A percentile compares a stretch with the other conserved stretches of the same genome.
Evolutionary conservation across 2,113 vertebrate species (phyloP).

Genomic region (Oryzias celebensis): DNA sequence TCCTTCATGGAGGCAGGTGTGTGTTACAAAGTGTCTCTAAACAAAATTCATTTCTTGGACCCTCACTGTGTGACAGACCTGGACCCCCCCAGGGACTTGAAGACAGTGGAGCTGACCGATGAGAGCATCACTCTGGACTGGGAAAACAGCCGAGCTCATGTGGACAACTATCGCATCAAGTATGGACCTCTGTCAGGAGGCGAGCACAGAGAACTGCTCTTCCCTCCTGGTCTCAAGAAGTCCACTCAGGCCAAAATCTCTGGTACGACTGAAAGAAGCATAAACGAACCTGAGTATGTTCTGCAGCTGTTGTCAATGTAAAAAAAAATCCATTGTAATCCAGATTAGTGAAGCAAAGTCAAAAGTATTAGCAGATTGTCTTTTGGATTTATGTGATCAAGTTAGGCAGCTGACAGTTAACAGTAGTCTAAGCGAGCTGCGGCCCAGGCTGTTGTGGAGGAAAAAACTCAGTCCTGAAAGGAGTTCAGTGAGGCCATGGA

Average conservation of each 20-base stretch:
- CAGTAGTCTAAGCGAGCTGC: too few relatives aligned
- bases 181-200: slow-evolving; percentile 93
- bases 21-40: too few relatives aligned
- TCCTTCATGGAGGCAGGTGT: too few relatives aligned
- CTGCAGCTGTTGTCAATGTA: neutral
- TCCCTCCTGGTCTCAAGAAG: slow-evolving; percentile 79
- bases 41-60: neutral
- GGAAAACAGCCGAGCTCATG: slow-evolving; percentile 85
- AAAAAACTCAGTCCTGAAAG: too few relatives aligned
- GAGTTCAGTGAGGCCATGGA: too few relatives aligned
- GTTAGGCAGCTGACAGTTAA: too few relatives aligned
- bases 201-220: slow-evolving; percentile 87
- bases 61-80: slow-evolving; percentile 77
- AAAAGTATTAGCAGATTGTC: too few relatives aligned
- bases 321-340: too few relatives aligned
- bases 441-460: too few relatives aligned
- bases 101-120: slow-evolving; percentile 85
- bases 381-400: too few relatives aligned
- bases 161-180: slow-evolving; percentile 89
- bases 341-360: too few relatives aligned
- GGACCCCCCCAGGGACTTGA: slow-evolving; percentile 89
- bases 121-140: slow-evolving; percentile 92
- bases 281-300: neutral
- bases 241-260: slow-evolving; percentile 87
- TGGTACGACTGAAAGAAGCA: slow-evolving; percentile 71